Base-by-base conservation (phyloP, 2,797 vertebrate genomes). In the Aeoliscus strigatus region DNA sequence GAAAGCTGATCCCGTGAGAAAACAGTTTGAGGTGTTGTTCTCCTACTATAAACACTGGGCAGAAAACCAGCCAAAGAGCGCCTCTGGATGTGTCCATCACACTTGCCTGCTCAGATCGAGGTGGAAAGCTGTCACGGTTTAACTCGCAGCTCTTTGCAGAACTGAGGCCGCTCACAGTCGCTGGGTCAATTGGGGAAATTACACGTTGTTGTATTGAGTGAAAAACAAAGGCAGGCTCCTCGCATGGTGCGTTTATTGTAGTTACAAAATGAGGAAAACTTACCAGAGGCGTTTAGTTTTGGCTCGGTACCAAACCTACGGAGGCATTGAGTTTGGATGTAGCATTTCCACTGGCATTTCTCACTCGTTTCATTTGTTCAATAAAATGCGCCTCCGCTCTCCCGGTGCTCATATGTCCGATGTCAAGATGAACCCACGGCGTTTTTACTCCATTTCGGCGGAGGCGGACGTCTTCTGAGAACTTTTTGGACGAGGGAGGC, bases 261-360 rank as follows among this genome's bases (percentile, higher is more conserved):
- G 27, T 0, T 30, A 3, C 17, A 40, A 31, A 26, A 3, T 14
- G 6, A 21, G 2, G 17, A 28, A 14, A 54, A 89, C 87, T 87
- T 60, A 90, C 86, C 87, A 62, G 66, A 55, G 68, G 65, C 73
- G 73, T 69, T 66, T 14, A 54, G 49, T 57, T 39, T 54, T 71
- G 75, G 70, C 60, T 74, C 45, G 18, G 51, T 42, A 69, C 55
- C 70, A 77, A 73, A 75, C 69, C 85, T 87, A 87, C 63, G 88
- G 87, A 77, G 87, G 87, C 86, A 86, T 88, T 29, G 76, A 73
- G 75, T 86, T 78, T 46, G 82, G 79, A 61, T 78, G 77, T 11
- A 80, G 75, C 66, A 77, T 79, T 79, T 83, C 82, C 76, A 72
- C 60, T 66, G 82, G 68, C 77, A 84, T 85, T 75, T 83, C 82